phyloP scores from a whole-genome alignment of 2,888 invertebrate species.

The Scaptomyza caliginosa region DNA sequence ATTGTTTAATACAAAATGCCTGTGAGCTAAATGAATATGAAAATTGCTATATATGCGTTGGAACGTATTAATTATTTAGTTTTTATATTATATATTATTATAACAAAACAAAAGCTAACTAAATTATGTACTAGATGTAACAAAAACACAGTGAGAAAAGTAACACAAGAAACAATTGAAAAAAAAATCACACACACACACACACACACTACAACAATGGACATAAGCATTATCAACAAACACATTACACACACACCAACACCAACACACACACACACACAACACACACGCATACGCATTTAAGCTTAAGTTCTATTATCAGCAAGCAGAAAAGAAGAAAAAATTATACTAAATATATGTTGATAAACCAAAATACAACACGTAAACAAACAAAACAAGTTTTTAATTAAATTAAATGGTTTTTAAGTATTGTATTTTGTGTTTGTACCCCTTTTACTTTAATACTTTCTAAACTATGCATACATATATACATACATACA shows the following conservation, averaged over 20 bases:
- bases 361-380: slow-evolving; percentile 33
- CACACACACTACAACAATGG: slow-evolving; percentile 19
- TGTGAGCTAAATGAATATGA: slow-evolving; percentile 48
- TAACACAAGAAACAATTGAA: slow-evolving; percentile 37
- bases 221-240: slow-evolving; percentile 38
- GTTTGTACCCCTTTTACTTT: slow-evolving; percentile 17
- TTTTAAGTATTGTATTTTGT: slow-evolving; percentile 36
- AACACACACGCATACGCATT: slow-evolving; percentile 36
- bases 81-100: slow-evolving; percentile 72
- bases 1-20: slow-evolving; percentile 37
- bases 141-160: slow-evolving; percentile 63
- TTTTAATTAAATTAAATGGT: slow-evolving; percentile 26
- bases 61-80: slow-evolving; percentile 77
- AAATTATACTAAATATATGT: slow-evolving; percentile 38
- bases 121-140: slow-evolving; percentile 73
- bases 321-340: slow-evolving; percentile 32
- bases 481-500: background rate
- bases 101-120: slow-evolving; percentile 58
- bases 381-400: slow-evolving; percentile 18
- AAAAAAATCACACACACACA: slow-evolving; percentile 28
- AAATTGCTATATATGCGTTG: slow-evolving; percentile 62
- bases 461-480: slow-evolving; percentile 1
- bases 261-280: slow-evolving; percentile 27
- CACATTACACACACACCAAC: slow-evolving; percentile 8
- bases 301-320: slow-evolving; percentile 59